phyloP scores from a whole-genome alignment of 2,888 invertebrate genomes.

The Ornithoptera priamus region DNA sequence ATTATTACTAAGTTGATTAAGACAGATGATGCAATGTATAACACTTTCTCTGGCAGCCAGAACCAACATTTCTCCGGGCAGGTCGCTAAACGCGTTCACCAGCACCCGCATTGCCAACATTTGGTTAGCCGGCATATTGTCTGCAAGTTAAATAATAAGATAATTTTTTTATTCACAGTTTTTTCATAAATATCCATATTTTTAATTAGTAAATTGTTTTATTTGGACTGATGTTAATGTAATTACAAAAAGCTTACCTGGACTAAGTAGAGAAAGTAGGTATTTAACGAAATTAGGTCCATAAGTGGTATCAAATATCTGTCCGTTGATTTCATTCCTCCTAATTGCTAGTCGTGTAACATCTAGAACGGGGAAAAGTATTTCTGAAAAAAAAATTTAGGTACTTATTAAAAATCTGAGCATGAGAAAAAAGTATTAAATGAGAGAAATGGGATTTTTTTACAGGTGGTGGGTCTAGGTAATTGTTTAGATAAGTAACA shows the following conservation, averaged over 20 bases:
- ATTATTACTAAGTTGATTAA: slow-evolving; percentile 79
- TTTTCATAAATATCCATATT: too few species aligned
- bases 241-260: slow-evolving; percentile 47
- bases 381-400: slow-evolving; percentile 71
- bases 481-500: too few species aligned
- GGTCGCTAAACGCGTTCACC: slow-evolving; percentile 89
- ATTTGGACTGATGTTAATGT: not conserved
- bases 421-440: too few species aligned
- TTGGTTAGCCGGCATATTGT: slow-evolving; percentile 84
- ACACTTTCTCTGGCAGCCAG: slow-evolving; percentile 79
- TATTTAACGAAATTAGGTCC: slow-evolving; percentile 64
- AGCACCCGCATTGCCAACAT: slow-evolving; percentile 88
- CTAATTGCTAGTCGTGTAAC: slow-evolving; percentile 90
- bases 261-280: slow-evolving; percentile 58
- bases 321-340: slow-evolving; percentile 79
- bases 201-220: too few species aligned
- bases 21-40: slow-evolving; percentile 74
- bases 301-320: slow-evolving; percentile 65
- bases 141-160: slow-evolving; percentile 42
- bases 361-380: slow-evolving; percentile 94
- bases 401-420: too few species aligned
- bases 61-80: slow-evolving; percentile 82
- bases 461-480: too few species aligned
- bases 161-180: not conserved
- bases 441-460: too few species aligned